A percentile compares a stretch with the other conserved stretches of the same genome.
These are phyloP conservation scores for Stylophora pistillata DNA, from an alignment of 64 coral and sea anemone genomes.

Conservation along the genomic window DNA sequence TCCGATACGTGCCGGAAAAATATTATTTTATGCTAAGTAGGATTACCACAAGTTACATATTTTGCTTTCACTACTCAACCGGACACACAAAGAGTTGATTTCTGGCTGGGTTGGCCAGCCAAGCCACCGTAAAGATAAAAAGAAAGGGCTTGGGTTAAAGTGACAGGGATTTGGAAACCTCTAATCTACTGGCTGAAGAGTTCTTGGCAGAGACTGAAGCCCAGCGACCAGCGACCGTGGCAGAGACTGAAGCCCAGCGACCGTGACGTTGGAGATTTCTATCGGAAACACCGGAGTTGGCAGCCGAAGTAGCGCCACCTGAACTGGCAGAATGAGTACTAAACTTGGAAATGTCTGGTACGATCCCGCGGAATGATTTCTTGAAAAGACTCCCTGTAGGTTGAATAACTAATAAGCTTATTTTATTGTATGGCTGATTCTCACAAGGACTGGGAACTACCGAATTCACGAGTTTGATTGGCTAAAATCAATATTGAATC, in stretches of 20 bases:
- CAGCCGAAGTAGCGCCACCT: constrained; percentile 30
- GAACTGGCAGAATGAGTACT: constrained; percentile 42
- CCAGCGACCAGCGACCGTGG: constrained; percentile 47
- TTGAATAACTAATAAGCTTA: constrained; percentile 30
- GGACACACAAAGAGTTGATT: no score
- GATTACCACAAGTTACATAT: no score
- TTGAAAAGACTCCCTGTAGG: constrained; percentile 43
- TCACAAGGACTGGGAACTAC: no score
- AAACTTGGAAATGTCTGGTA: constrained; percentile 32
- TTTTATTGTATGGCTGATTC: no score
- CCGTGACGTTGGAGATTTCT: constrained; percentile 35
- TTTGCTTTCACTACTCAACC: no score
- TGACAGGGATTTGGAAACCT: constrained; percentile 32
- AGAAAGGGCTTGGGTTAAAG: constrained; percentile 5
- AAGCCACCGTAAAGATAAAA: neutral
- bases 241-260: constrained; percentile 38
- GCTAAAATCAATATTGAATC: no score
- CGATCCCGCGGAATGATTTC: constrained; percentile 30
- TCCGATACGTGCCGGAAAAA: no score
- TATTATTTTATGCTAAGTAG: no score
- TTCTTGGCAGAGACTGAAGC: constrained; percentile 9
- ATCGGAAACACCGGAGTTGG: constrained; percentile 21
- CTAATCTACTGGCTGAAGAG: constrained; percentile 2
- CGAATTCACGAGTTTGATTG: no score
- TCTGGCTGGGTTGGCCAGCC: no score